Evolutionary conservation across 2,888 invertebrate species (phyloP).

Genomic region (Amphipoea oculea): DNA sequence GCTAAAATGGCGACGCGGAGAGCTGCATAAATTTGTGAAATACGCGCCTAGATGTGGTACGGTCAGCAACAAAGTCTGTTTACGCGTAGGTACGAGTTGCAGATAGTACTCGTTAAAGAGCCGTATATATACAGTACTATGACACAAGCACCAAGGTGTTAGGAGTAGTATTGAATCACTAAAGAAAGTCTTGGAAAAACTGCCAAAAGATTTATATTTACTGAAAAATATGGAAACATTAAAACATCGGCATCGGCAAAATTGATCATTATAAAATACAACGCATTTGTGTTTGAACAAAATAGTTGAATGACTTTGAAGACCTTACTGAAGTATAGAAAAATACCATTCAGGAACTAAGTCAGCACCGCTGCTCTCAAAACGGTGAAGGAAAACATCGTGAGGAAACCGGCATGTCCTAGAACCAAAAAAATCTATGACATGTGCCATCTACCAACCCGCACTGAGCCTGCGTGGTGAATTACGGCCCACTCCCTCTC

Average conservation of each 20-base stretch:
- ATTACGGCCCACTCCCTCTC: no score
- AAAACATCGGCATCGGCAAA: no score
- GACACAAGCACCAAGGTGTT: background rate
- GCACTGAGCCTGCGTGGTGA: no score
- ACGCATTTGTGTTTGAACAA: no score
- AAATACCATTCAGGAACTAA: background rate
- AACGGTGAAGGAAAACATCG: no score
- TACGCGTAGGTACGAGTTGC: background rate
- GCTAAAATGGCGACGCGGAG: conserved; percentile 32
- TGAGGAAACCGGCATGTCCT: no score
- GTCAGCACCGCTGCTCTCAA: no score
- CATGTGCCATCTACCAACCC: no score
- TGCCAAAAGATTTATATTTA: no score
- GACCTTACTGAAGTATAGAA: background rate
- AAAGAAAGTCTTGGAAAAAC: background rate
- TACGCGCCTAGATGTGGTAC: conserved; percentile 21
- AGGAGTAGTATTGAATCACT: background rate
- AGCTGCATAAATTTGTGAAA: conserved; percentile 55
- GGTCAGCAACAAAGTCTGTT: background rate
- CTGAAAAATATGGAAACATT: background rate
- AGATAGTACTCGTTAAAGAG: background rate
- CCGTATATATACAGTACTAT: background rate
- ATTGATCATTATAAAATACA: no score
- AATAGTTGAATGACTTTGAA: no score
- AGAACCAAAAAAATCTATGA: no score